Evolutionary conservation across 92 coral and sea anemone genomes (phyloP), one percentile per base, ranked within the genome.

Genomic region (Hydrozoanthus gracilis): DNA sequence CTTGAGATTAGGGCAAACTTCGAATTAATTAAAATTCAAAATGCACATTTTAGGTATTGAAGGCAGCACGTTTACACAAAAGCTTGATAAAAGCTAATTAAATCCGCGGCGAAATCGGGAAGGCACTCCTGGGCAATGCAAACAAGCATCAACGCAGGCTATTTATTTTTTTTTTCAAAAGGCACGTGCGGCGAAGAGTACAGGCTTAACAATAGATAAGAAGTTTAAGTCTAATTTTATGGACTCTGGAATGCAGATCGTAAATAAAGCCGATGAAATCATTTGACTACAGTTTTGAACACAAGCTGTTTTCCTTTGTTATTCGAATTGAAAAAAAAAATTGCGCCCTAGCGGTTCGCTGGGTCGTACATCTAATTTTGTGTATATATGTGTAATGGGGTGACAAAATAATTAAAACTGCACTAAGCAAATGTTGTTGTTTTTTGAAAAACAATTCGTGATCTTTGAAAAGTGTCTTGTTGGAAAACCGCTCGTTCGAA

Each of bases 131-230:
- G 52, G 73, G 79, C 71, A 87, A 82, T 74, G 93, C 89, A 92
- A 86, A 92, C 89, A 88, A 78, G 82, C 68, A 79, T 69, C 88
- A 60, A 60, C 65, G 87, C 87, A 83, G 71, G 89, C 86, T 91
- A 91, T 93, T 92, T 93, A 91, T 73, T 80, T 0, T 27, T 0
- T 27, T 88, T 88, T 69, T 52, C 47, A 70, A 76, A 47, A 65
- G 98, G 95, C 98, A 93, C 95, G 98, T 94, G 98, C 89, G 82
- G 90, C 83, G 75, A 6, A 39, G 74, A 75, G 72, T 83, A 76
- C 74, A 78, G 64, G 66, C 55, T 67, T 71, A 84, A 87, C 88
- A 89, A 78, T 78, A 51, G 93, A 16, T 64, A 84, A 86, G 80
- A 54, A 86, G 87, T 66, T 45, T 64, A 71, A 74, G 65, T 46